phyloP scores from a whole-genome alignment of 2,113 vertebrate genomes.

The Mesitornis unicolor region DNA sequence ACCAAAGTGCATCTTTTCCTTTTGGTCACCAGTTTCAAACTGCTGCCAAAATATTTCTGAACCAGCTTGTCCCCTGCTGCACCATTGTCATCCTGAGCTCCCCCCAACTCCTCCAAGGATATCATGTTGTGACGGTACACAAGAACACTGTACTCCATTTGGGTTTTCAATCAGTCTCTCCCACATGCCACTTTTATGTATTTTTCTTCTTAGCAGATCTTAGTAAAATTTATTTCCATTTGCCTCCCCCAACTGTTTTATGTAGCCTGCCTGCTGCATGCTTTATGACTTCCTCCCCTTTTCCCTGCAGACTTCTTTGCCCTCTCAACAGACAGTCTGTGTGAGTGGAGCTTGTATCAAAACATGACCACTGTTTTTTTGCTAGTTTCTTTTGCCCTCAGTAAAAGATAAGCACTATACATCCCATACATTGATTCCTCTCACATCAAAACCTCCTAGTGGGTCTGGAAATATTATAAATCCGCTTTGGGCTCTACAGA shows the following conservation, averaged over 20 bases:
- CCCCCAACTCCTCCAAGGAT: fast-evolving
- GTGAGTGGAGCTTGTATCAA: neutral
- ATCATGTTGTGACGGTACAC: neutral
- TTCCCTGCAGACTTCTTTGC: neutral
- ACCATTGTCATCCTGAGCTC: neutral
- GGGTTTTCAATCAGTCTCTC: neutral
- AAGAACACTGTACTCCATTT: neutral
- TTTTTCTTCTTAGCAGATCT: neutral
- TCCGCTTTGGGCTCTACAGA: neutral
- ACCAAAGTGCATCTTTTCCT: neutral
- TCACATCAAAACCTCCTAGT: neutral
- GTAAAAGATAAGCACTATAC: neutral
- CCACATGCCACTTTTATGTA: neutral
- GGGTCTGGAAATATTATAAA: neutral
- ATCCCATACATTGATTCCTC: neutral
- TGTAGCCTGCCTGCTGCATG: neutral
- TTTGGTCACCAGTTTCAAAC: neutral
- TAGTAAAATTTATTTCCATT: neutral
- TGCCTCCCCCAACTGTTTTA: neutral
- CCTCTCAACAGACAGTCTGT: neutral
- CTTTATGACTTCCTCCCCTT: neutral
- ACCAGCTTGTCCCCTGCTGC: neutral
- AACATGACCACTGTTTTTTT: neutral
- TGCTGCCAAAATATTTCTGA: neutral
- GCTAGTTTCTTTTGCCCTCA: neutral